phyloP scores from a whole-genome alignment of 2,113 vertebrate genomes.

The Seriola rivoliana region DNA sequence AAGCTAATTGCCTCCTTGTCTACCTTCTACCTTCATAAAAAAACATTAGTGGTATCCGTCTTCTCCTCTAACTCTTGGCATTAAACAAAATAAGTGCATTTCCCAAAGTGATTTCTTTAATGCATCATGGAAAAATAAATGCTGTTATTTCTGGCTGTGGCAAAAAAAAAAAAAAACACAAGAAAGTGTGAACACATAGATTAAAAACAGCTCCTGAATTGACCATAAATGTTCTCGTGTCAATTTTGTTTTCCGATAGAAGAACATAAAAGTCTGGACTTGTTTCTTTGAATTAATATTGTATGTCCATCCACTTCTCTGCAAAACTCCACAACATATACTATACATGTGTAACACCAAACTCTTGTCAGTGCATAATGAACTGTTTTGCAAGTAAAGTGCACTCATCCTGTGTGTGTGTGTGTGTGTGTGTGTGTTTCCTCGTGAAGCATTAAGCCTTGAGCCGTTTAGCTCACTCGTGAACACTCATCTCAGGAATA shows the following conservation, averaged over 20 bases:
- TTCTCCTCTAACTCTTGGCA: neutral
- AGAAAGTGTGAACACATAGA: conserved; percentile 14
- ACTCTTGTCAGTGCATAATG: conserved; percentile 4
- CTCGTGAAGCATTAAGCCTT: neutral
- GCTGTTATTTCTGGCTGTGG: neutral
- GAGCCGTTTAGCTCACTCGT: neutral
- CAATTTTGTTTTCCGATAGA: neutral
- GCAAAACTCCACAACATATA: neutral
- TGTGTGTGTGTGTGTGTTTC: conserved; percentile 8
- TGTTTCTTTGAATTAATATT: neutral
- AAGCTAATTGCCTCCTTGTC: neutral
- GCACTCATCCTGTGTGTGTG: conserved; percentile 13
- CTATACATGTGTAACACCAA: neutral
- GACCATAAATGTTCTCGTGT: neutral
- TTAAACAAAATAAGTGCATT: neutral
- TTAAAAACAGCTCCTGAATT: conserved; percentile 30
- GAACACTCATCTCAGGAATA: neutral
- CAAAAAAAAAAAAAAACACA: neutral
- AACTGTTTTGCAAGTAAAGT: conserved; percentile 25
- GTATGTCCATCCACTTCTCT: neutral
- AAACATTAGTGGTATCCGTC: too few species aligned
- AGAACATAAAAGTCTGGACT: neutral
- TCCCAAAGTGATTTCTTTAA: neutral
- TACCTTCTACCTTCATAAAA: neutral
- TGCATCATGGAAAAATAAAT: neutral